Percentiles rank a stretch among this genome's conserved stretches.
Conservation (phyloP, 2,888 invertebrate species). For the Seira sanloemensis region DNA sequence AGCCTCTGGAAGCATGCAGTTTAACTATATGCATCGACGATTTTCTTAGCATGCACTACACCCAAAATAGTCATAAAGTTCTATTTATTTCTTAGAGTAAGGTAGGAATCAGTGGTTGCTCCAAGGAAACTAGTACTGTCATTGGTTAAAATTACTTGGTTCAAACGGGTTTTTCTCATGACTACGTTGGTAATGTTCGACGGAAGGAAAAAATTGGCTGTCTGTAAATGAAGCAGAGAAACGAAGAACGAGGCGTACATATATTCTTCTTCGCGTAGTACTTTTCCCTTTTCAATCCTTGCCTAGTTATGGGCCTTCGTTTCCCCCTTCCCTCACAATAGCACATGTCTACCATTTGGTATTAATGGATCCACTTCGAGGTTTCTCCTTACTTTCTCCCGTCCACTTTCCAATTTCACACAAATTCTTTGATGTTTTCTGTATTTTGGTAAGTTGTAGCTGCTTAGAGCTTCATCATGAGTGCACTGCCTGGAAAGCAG, state of each 20-base stretch:
- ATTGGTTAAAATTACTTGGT: slow-evolving; percentile 23
- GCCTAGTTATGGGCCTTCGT: neutral
- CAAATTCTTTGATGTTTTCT: slow-evolving; percentile 58
- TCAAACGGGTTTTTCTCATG: slow-evolving; percentile 28
- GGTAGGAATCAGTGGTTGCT: slow-evolving; percentile 3
- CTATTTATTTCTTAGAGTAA: slow-evolving; percentile 6
- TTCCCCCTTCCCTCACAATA: slow-evolving; percentile 14
- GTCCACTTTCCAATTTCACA: slow-evolving; percentile 64
- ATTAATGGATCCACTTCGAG: slow-evolving; percentile 59
- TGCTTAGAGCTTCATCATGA: neutral
- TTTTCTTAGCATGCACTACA: too few relatives aligned
- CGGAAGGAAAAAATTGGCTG: slow-evolving; percentile 18
- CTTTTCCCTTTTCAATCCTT: slow-evolving; percentile 6
- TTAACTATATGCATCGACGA: too few relatives aligned
- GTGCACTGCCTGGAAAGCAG: neutral
- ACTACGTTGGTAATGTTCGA: neutral
- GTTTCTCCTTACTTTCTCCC: slow-evolving; percentile 10
- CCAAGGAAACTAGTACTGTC: slow-evolving; percentile 6
- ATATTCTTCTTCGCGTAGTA: neutral
- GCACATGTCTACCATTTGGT: slow-evolving; percentile 11
- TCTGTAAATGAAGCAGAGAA: slow-evolving; percentile 50
- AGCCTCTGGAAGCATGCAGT: too few relatives aligned
- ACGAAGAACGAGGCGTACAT: neutral
- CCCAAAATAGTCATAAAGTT: neutral
- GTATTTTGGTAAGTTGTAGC: slow-evolving; percentile 20